Conservation (phyloP, 64 coral and sea anemone species). For the Stichodactyla helianthus region DNA sequence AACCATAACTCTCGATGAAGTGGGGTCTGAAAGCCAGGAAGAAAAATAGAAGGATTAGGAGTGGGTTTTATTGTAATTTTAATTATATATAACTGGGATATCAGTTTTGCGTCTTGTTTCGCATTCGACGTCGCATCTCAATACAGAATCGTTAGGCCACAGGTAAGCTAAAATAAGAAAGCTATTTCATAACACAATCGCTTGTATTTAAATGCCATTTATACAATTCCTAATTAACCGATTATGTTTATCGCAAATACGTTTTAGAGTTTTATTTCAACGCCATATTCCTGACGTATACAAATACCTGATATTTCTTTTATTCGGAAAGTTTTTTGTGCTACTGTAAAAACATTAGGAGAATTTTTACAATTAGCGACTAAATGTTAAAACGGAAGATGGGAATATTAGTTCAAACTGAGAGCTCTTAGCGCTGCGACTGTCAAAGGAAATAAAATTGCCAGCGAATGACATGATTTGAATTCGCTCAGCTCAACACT, state of each 20-base stretch:
- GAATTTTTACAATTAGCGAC: neutral
- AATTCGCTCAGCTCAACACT: neutral
- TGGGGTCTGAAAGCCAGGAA: too few relatives aligned
- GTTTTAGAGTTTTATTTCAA: neutral
- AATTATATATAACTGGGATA: too few relatives aligned
- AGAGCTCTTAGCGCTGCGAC: neutral
- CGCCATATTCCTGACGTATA: neutral
- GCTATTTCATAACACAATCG: too few relatives aligned
- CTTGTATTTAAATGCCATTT: too few relatives aligned
- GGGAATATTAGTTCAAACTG: neutral
- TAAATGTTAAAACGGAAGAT: conserved; percentile 4
- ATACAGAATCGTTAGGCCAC: too few relatives aligned
- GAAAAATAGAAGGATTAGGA: too few relatives aligned
- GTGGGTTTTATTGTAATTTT: too few relatives aligned
- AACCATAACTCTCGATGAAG: too few relatives aligned
- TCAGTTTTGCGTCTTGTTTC: too few relatives aligned
- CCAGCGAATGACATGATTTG: neutral
- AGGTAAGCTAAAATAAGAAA: too few relatives aligned
- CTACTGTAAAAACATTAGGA: neutral
- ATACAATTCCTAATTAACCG: too few relatives aligned
- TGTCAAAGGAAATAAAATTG: neutral
- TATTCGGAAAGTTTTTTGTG: neutral
- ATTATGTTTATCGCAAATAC: neutral
- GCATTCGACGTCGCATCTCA: too few relatives aligned
- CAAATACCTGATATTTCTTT: neutral